Base-by-base conservation (phyloP, 2,888 invertebrate genomes). In the Tineola bisselliella region DNA sequence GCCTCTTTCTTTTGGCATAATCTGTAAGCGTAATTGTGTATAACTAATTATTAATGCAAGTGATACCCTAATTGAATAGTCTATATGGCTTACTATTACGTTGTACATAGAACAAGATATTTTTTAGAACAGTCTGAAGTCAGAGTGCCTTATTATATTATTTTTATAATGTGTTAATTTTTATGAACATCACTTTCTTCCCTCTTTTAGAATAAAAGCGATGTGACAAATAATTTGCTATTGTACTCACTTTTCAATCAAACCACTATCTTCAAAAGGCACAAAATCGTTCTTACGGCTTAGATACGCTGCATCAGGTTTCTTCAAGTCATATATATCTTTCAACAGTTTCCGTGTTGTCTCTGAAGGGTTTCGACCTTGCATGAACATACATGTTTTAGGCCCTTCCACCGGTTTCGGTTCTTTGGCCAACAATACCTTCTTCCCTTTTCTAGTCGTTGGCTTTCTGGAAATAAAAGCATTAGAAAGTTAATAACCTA, bases 181-280 rank as follows among this genome's bases (percentile, higher is more conserved):
- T 43, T 43, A 6, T 5, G 43, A n/a, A 43, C 43, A 43, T 43
- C 43, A 43, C 3, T 43, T 43, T 8, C 12, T 3, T 4, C 6
- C 6, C 25, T 25, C 4, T 25, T 25, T 25, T 25, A 25, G 15
- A 52, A 17, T n/a, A n/a, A n/a, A n/a, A 3, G 52, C 17, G 15
- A 52, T 52, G 15, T 17, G 2, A 12, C n/a, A n/a, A 56, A 4
- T 10, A 3, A 48, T 52, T 31, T 31, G 10, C 5, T 17, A 31
- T 33, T 15, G 44, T 13, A 76, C 88, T 80, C 79, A 91, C 90
- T 89, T 89, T 80, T 95, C 95, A 65, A 99, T 84, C 3, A 94
- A 91, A 0, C 93, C 91, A 0, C 91, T 88, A 84, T 98, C 94
- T 84, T 99, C 99, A 81, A 99, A 98, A 0, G 98, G 95, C 15